These are phyloP conservation scores for Operophtera brumata DNA, from an alignment of 2,888 invertebrate genomes.

Conservation along the genomic window DNA sequence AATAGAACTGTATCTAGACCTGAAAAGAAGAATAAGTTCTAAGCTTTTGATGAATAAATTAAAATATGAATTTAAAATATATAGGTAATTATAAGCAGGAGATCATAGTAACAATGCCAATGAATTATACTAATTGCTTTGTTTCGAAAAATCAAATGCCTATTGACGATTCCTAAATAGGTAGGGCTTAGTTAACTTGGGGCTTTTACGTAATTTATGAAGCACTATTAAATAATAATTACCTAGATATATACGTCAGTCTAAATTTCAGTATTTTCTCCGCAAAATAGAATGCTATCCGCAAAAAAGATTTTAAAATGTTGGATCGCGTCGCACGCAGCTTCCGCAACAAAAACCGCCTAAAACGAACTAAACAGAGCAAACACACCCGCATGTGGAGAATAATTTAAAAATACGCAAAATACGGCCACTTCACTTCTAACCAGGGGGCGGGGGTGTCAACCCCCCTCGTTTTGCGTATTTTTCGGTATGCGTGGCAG, in stretches of 20 bases:
- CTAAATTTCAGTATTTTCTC: background rate
- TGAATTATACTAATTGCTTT: background rate
- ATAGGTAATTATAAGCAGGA: no score
- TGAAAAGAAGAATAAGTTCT: no score
- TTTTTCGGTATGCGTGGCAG: slow-evolving; percentile 81
- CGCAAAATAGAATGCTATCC: background rate
- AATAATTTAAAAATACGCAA: slow-evolving; percentile 81
- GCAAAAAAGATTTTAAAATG: slow-evolving; percentile 10
- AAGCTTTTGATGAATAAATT: no score
- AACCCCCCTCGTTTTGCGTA: slow-evolving; percentile 68
- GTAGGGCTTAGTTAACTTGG: background rate
- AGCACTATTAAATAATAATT: no score
- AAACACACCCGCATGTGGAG: slow-evolving; percentile 68
- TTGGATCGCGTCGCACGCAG: slow-evolving; percentile 37
- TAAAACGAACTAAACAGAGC: slow-evolving; percentile 65
- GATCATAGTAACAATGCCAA: no score
- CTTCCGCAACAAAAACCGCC: slow-evolving; percentile 44
- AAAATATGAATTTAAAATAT: no score
- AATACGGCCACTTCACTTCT: slow-evolving; percentile 78
- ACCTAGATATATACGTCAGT: no score
- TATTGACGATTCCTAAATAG: background rate
- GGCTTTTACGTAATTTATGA: no score
- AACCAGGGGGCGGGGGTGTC: slow-evolving; percentile 65
- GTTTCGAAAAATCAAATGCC: background rate
- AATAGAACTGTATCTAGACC: no score